These are phyloP conservation scores for Holotrichia oblita DNA, from an alignment of 1,140 invertebrate genomes.

Conservation along the genomic window DNA sequence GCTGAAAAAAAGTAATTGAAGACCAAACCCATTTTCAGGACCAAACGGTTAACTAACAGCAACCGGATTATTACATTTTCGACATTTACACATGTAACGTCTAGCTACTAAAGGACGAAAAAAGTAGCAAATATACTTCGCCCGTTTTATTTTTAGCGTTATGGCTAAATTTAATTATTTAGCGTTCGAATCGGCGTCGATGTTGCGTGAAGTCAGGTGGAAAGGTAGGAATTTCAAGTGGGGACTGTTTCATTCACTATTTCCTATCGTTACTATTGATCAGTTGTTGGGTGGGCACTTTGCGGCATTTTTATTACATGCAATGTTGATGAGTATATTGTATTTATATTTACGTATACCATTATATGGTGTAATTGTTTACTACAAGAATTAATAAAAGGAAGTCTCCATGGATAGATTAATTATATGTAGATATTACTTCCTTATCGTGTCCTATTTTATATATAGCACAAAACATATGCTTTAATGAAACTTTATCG, in stretches of 20 bases:
- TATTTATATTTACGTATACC: slow-evolving; percentile 11
- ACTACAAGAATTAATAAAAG: background rate
- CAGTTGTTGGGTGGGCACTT: background rate
- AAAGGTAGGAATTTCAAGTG: slow-evolving; percentile 18
- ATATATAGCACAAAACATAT: no score
- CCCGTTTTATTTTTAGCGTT: slow-evolving; percentile 31
- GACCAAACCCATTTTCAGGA: background rate
- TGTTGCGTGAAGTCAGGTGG: slow-evolving; percentile 13
- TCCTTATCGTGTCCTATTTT: no score
- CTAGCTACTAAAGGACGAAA: background rate
- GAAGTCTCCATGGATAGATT: no score
- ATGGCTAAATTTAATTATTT: slow-evolving; percentile 27
- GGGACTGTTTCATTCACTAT: slow-evolving; percentile 33
- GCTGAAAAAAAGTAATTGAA: background rate
- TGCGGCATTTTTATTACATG: slow-evolving; percentile 23
- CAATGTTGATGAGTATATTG: slow-evolving; percentile 10
- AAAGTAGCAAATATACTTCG: background rate
- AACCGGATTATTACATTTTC: background rate
- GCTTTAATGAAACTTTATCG: no score
- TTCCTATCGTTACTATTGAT: slow-evolving; percentile 35
- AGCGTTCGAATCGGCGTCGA: slow-evolving; percentile 9
- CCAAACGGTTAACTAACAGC: background rate
- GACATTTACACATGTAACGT: background rate
- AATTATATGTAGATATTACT: no score
- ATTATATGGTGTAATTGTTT: background rate